Evolutionary conservation across 2,888 invertebrate species (phyloP), one percentile per base, ranked within the genome.

Genomic region (Dasysyrphus tricinctus): DNA sequence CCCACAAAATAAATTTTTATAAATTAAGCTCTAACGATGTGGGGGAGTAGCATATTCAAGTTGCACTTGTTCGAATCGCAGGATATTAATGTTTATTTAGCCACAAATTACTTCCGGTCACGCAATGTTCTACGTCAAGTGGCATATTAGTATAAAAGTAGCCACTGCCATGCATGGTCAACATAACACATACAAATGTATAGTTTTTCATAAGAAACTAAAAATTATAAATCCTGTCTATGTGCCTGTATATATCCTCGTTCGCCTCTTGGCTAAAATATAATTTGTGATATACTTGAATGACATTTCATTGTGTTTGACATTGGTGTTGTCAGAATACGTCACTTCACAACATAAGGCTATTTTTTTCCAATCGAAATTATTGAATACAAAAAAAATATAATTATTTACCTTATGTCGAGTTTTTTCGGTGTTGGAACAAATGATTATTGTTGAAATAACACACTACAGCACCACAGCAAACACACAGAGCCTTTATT

Each of bases 51-150:
- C 24, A n/a, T n/a, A n/a, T 51, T 75, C 69, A 81, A 65, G 67
- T 79, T 82, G 78, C 86, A 86, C 86, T 86, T 86, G 86, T 86
- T 86, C 39, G 78, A 82, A 82, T 82, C 78, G 86, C 88, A 89
- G 89, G 89, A 89, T 88, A 89, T 89, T 88, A 88, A 81, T 89
- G 88, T 89, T 89, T 89, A 88, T 88, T 88, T 88, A 88, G 78
- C 88, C 88, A 88, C 88, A 89, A 89, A 88, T 88, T 80, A 88
- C 88, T 89, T 89, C 89, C 89, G 89, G 89, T 89, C 89, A 89
- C 89, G 89, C 63, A 44, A 85, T 56, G 16, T 69, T 24, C 24
- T 78, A 78, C 73, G 77, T 85, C 81, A 85, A 81, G 80, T 80
- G 34, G 61, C 74, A 59, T 51, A 70, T 70, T 75, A 79, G 57